Evolutionary conservation across 1,140 invertebrate genomes (phyloP).

Genomic region (Polyergus mexicanus): DNA sequence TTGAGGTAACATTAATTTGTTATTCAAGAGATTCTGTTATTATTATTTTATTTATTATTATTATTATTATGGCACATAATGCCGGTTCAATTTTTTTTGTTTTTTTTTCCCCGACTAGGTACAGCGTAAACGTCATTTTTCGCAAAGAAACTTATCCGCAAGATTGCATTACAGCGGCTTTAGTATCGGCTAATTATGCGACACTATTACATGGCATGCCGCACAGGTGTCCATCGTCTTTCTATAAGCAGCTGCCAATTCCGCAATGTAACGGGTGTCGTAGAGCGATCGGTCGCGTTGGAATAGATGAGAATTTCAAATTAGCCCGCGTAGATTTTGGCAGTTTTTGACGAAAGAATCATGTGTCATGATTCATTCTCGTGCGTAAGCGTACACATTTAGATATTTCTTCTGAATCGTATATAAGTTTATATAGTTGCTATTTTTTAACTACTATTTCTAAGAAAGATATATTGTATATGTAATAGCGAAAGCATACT

Average conservation of each 20-base stretch:
- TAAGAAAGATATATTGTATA: background rate
- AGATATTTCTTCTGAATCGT: background rate
- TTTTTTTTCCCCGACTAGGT: background rate
- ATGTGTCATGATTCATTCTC: conserved; percentile 6
- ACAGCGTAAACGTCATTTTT: background rate
- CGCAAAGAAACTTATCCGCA: conserved; percentile 11
- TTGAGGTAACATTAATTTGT: background rate
- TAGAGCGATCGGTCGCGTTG: conserved; percentile 33
- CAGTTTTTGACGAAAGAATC: conserved; percentile 32
- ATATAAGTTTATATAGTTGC: background rate
- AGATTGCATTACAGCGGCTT: conserved; percentile 28
- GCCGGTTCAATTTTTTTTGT: background rate
- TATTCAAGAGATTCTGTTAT: no score
- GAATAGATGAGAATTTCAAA: background rate
- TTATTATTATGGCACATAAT: background rate
- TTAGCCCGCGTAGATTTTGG: conserved; percentile 36
- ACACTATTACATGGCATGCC: conserved; percentile 71
- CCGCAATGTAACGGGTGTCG: conserved; percentile 69
- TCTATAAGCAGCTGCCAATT: conserved; percentile 71
- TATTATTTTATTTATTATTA: background rate
- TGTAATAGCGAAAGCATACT: background rate
- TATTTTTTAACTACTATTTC: background rate
- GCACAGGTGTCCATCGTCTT: conserved; percentile 78
- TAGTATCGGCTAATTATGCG: conserved; percentile 76
- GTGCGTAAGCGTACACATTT: conserved; percentile 25